Base-by-base conservation (phyloP, 2,888 invertebrate genomes). In the Amphimallon solstitiale region DNA sequence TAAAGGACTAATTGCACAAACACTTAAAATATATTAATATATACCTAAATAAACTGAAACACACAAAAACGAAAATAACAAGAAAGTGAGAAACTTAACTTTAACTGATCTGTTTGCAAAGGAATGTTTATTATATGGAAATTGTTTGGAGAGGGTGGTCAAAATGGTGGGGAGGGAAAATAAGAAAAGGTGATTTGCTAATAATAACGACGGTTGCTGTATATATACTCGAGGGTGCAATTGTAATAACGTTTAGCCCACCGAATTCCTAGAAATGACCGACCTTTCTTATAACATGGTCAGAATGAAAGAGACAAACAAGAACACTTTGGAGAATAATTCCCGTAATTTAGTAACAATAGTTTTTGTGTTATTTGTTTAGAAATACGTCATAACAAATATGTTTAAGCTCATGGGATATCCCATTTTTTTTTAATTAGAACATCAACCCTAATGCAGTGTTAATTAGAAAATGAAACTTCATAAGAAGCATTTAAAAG, bases 1-100 rank as follows among this genome's bases (percentile, higher is more conserved):
- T 61, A 68, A 59, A 65, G 63, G 56, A 43, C 15, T 15, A 17
- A 38, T 37, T 29, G 2, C 43, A 49, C 21, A 51, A 61, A 52
- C 6, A 61, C n/a, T n/a, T n/a, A 45, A 34, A 49, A 45, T 23
- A 45, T 10, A 62, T 4, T 49, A 59, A 59, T 12, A 21, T 46
- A 54, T 34, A 64, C 19, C 23, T 35, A 46, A 37, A 45, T 51
- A 54, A 52, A 63, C 38, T 40, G 2, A 59, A 65, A 21, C 59
- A 5, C 29, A 29, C 2, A 29, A 63, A 40, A 19, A 15, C 15
- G n/a, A 64, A 68, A 52, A 66, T 54, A 34, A 61, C 40, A 49
- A 21, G 12, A 12, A 29, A 29, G 7, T 29, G 29, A 7, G 7
- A 29, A 29, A 29, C 29, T 29, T 29, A 29, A 29, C 29, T 9